Evolutionary conservation across 1,140 invertebrate genomes (phyloP), one percentile per base, ranked within the genome.

Genomic region (Globodera ellingtonae): DNA sequence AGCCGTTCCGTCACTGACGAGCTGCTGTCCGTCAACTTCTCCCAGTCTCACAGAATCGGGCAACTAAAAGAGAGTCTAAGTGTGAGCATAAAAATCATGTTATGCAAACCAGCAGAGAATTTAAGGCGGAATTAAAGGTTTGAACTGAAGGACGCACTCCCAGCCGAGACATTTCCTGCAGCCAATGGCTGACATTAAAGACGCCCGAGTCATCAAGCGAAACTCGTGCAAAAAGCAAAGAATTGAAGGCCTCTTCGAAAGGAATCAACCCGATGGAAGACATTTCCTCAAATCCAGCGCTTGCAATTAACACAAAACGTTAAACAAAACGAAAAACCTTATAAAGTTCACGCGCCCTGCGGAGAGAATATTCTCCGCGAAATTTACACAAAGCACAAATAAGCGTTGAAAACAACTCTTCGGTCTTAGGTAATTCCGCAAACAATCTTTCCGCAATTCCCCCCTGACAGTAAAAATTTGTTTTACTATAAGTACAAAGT

Each of bases 371-470:
- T 47, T 70, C 24, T 44, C 46, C 67, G 35, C 35, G 56, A 46
- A 77, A 85, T 74, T 84, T 84, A 69, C 75, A 83, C 21, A 84
- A 10, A 1, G 70, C 82, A 67, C 78, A 82, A 66, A 85, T 85
- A 70, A 86, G 75, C 21, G 72, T 72, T 8, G 84, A 85, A 66
- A 81, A 85, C 9, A 50, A 79, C 62, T 80, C 72, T 0, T 46
- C 72, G 10, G 62, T 87, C 75, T 85, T 80, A 1, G 78, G 73
- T 24, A 85, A 21, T 44, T 21, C 56, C 52, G 79, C 56, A 21
- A 85, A 85, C 35, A 86, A 67, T 8, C 84, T 56, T 67, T 85
- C 85, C 7, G 77, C 79, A 15, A 83, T 35, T 13, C 80, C 83
- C 1, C 65, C 67, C 69, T 78, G 75, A 83, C 35, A 18, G 50